A percentile compares a stretch with the other conserved stretches of the same genome.
Evolutionary conservation across 1,140 invertebrate species (phyloP).

Genomic region (Drosophila littoralis): DNA sequence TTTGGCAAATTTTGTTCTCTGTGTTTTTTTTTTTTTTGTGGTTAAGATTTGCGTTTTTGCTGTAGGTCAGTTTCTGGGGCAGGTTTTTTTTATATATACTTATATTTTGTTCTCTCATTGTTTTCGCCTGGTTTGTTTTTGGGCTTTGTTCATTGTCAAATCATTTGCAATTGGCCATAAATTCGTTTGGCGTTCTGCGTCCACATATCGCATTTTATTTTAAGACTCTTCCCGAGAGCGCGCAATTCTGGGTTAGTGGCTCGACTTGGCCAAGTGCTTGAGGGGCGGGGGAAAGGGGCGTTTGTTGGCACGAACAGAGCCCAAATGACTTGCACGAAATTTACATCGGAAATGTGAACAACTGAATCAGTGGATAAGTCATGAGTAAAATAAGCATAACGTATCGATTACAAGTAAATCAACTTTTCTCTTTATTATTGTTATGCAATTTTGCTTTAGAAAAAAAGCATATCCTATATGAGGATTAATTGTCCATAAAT

Average conservation of each 20-base stretch:
- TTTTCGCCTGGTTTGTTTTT: conserved; percentile 15
- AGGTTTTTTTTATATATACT: conserved; percentile 46
- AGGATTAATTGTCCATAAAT: too few species aligned
- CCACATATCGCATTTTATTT: conserved; percentile 30
- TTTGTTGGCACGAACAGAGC: too few species aligned
- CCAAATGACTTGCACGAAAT: conserved; percentile 24
- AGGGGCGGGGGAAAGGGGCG: too few species aligned
- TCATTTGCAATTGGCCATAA: conserved; percentile 73
- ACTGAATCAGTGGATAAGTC: neutral
- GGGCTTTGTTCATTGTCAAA: conserved; percentile 58
- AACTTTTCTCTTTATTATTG: too few species aligned
- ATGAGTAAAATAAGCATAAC: neutral
- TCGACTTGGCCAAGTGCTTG: conserved; percentile 7
- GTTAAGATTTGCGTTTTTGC: conserved; percentile 54
- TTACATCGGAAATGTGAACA: neutral
- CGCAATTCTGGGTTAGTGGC: conserved; percentile 35
- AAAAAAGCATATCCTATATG: too few species aligned
- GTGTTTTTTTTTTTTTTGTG: conserved; percentile 36
- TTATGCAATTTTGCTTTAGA: too few species aligned
- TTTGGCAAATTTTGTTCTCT: conserved; percentile 52
- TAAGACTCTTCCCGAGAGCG: neutral
- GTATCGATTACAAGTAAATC: too few species aligned
- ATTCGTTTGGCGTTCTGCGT: conserved; percentile 43
- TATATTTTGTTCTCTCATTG: conserved; percentile 13
- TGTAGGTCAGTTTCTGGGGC: conserved; percentile 71